Base-by-base conservation (phyloP, 2,888 invertebrate species). In the Nemurella pictetii region DNA sequence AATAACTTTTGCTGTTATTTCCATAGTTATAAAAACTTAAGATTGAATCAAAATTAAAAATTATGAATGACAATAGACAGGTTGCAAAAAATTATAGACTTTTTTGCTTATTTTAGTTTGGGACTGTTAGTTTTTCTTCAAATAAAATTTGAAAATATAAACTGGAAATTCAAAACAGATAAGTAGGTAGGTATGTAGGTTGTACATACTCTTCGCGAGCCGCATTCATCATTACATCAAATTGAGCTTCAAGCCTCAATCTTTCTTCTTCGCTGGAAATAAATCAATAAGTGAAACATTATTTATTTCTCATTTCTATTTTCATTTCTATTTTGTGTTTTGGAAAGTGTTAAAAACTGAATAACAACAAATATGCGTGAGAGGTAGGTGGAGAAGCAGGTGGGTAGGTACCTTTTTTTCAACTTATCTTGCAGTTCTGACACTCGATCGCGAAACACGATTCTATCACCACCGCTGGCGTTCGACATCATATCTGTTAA, bases 241-340 rank as follows among this genome's bases (percentile, higher is more conserved):
- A 87, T 72, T 86, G 85, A 35, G 85, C 85, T 84, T 87, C 87
- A 12, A 87, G 81, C 25, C 85, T 77, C 55, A 85, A 80, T 30
- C 86, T 72, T 83, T 86, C 86, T 85, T 87, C 86, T 81, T 87
- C 87, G 82, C 87, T 87, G 84, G 0, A 85, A 84, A 78, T n/a
- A 74, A 82, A 80, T 83, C 7, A 74, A 29, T 29, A 28, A 83
- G 0, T 30, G 29, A n/a, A 84, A 0, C 30, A 82, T 9, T 55
- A 25, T 83, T 83, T 72, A 26, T 72, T 36, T n/a, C n/a, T 83
- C 9, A 30, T 5, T 75, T 12, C 26, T 27, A 75, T 28, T n/a
- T n/a, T n/a, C n/a, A n/a, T n/a, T n/a, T n/a, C n/a, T n/a, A n/a
- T n/a, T n/a, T n/a, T n/a, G n/a, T n/a, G n/a, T n/a, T n/a, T n/a